Evolutionary conservation across 2,888 invertebrate genomes (phyloP).

Genomic region (Hydrotaea diabolus): DNA sequence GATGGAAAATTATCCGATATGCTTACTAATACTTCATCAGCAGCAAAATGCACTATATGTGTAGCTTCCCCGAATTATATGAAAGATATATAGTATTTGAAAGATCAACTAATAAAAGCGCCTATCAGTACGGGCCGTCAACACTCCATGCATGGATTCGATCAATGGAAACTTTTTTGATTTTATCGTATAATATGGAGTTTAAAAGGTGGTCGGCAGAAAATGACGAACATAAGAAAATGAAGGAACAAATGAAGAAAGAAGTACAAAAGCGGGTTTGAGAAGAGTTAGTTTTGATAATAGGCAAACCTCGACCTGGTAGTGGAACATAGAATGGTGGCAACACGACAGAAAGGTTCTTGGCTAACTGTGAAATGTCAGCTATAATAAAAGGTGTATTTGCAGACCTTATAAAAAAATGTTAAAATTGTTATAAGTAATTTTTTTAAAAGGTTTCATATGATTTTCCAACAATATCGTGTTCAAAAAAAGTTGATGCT

Average conservation of each 20-base stretch:
- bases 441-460: no score
- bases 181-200: background rate
- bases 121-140: background rate
- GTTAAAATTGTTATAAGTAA: no score
- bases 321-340: background rate
- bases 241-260: background rate
- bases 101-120: background rate
- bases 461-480: no score
- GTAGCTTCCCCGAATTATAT: background rate
- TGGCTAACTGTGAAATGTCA: no score
- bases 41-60: background rate
- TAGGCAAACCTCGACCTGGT: constrained; percentile 1
- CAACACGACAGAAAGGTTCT: no score
- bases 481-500: no score
- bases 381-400: no score
- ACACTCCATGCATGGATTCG: constrained; percentile 3
- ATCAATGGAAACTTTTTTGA: background rate
- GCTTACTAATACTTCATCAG: background rate
- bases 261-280: background rate
- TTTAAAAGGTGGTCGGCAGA: no score
- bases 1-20: background rate
- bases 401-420: no score
- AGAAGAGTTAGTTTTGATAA: no score
- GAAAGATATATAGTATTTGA: background rate
- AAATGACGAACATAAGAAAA: background rate